Evolutionary conservation across 2,113 vertebrate genomes (phyloP), one percentile per base, ranked within the genome.

Genomic region (Rhinolophus sinicus): DNA sequence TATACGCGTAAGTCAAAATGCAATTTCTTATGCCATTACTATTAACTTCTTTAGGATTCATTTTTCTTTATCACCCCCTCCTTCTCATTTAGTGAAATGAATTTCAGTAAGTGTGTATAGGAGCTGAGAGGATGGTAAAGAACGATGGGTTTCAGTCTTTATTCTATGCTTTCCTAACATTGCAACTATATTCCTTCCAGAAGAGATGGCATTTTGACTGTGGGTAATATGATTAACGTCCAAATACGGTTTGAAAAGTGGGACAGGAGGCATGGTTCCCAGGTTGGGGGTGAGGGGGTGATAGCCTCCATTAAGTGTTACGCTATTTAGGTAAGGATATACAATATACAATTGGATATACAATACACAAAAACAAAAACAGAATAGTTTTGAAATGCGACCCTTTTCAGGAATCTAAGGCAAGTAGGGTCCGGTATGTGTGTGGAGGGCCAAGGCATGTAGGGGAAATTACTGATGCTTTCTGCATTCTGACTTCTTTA

Each of bases 11-110:
- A 93, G 85, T 93, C 95, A 95, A 95, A 96, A 96, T 86, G 69
- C n/a, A 89, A 88, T 95, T 94, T 94, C 95, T 94, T 89, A 76
- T 60, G 78, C 50, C 44, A 94, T 93, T 91, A 82, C 81, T 88
- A 93, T 91, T 91, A 97, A 85, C 80, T 93, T 94, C 88, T 54
- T 81, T 77, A 62, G 82, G 92, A 97, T 93, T 96, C 93, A 85
- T 94, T 94, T 94, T 82, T 89, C 93, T 70, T 69, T 50, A 50
- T 13, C 47, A 50, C 6, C 3, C 80, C 28, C 62, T 4, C 19
- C 91, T 80, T 75, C 73, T 88, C 73, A 89, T 96, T 82, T 88
- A 65, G 60, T 83, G 83, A 93, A 97, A 84, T 92, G 90, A 60
- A 92, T 97, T 98, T 97, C 72, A 94, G 92, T 92, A 88, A 95